Evolutionary conservation across 2,113 vertebrate genomes (phyloP).

Genomic region (Podarcis cretensis): DNA sequence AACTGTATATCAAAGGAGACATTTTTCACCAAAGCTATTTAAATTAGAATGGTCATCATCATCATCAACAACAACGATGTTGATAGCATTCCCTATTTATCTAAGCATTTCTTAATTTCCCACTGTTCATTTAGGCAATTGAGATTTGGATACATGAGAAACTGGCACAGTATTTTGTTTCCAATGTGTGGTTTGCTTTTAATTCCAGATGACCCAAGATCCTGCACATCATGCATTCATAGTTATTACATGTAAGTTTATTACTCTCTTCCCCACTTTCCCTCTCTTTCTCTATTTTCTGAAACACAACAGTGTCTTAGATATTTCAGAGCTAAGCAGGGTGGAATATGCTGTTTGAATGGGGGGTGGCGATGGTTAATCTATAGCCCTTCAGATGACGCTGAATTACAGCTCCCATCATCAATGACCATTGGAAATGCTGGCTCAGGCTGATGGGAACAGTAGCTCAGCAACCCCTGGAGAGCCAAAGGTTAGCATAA

Average conservation of each 20-base stretch:
- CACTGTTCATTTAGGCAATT: background rate
- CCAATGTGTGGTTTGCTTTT: constrained; percentile 52
- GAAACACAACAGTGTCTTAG: background rate
- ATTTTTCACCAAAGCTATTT: background rate
- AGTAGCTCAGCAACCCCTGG: too few species aligned
- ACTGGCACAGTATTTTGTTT: constrained; percentile 20
- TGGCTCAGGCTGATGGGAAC: too few species aligned
- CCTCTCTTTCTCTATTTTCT: constrained; percentile 22
- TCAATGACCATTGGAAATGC: too few species aligned
- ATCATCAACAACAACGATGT: too few species aligned
- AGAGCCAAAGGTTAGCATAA: too few species aligned
- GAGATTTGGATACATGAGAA: background rate
- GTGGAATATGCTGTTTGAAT: background rate
- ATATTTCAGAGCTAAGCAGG: background rate
- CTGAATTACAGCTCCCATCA: too few species aligned
- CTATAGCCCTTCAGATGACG: too few species aligned
- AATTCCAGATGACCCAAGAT: constrained; percentile 87
- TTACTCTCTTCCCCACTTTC: background rate
- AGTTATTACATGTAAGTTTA: constrained; percentile 92
- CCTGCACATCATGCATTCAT: constrained; percentile 83
- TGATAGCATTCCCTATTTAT: too few species aligned
- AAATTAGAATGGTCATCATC: background rate
- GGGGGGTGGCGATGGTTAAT: too few species aligned
- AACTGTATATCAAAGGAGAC: background rate
- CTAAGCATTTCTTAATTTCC: background rate